Evolutionary conservation across 2,113 vertebrate species (phyloP).

Genomic region (Chaenocephalus aceratus): DNA sequence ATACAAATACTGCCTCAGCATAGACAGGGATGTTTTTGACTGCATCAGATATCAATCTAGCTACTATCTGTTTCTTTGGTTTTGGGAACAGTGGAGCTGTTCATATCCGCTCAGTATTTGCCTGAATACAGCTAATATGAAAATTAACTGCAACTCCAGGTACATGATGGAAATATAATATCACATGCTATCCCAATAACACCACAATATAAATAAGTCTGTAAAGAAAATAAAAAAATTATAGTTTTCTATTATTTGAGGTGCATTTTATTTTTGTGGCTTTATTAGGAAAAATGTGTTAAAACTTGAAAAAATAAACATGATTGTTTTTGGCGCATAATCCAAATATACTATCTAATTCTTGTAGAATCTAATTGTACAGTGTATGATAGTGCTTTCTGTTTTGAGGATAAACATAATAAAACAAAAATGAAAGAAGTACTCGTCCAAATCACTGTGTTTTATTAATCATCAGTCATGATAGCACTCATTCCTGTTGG

Average conservation of each 20-base stretch:
- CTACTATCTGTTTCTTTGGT: constrained; percentile 22
- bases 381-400: too few relatives aligned
- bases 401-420: too few relatives aligned
- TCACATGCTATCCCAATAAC: background rate
- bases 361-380: too few relatives aligned
- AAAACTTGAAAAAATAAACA: too few relatives aligned
- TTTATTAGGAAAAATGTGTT: too few relatives aligned
- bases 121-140: constrained; percentile 73
- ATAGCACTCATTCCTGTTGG: background rate
- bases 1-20: constrained; percentile 6
- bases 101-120: constrained; percentile 76
- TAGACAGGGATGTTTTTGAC: constrained; percentile 5
- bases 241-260: background rate
- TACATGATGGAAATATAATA: constrained; percentile 17
- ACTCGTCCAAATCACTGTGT: background rate
- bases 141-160: constrained; percentile 54
- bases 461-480: background rate
- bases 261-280: too few relatives aligned
- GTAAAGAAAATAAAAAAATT: background rate
- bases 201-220: background rate
- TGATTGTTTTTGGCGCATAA: too few relatives aligned
- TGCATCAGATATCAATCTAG: constrained; percentile 45
- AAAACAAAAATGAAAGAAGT: background rate
- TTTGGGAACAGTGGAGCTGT: constrained; percentile 55
- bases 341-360: too few relatives aligned